These are phyloP conservation scores for Horisme vitalbata DNA, from an alignment of 2,888 invertebrate genomes.

Conservation along the genomic window DNA sequence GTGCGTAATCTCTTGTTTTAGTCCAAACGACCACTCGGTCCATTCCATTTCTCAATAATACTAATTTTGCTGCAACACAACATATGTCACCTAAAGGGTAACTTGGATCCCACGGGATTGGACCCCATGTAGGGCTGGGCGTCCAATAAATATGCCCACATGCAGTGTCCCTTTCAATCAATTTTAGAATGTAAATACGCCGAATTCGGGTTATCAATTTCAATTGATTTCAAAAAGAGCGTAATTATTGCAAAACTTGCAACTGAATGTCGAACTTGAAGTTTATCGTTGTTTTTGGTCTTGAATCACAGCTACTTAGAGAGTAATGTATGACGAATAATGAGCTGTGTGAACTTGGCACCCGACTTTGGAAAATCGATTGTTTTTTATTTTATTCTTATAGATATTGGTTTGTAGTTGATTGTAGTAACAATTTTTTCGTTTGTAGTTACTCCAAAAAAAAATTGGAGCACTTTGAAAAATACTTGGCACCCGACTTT, in stretches of 20 bases:
- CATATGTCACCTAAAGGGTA: constrained; percentile 49
- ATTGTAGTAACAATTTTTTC: too few relatives aligned
- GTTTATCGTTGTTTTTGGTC: constrained; percentile 5
- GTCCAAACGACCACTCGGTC: constrained; percentile 50
- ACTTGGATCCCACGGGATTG: constrained; percentile 73
- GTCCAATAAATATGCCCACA: constrained; percentile 74
- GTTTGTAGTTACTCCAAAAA: too few relatives aligned
- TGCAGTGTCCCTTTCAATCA: constrained; percentile 62
- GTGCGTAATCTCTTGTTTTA: constrained; percentile 70
- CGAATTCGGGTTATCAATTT: constrained; percentile 25
- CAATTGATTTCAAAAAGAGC: constrained; percentile 24
- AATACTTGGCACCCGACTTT: too few relatives aligned
- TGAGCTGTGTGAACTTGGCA: too few relatives aligned
- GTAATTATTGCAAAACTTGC: constrained; percentile 22
- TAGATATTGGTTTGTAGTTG: too few relatives aligned
- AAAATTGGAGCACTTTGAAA: too few relatives aligned
- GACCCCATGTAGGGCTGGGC: constrained; percentile 76
- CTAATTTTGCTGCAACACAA: constrained; percentile 4
- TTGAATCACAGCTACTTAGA: constrained; percentile 13
- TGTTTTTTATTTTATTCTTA: too few relatives aligned
- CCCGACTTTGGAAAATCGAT: too few relatives aligned
- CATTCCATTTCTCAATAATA: constrained; percentile 41
- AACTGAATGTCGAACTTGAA: constrained; percentile 10
- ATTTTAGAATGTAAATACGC: constrained; percentile 44
- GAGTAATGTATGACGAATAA: constrained; percentile 25